Evolutionary conservation across 2,113 vertebrate genomes (phyloP).

Genomic region (Sander vitreus): DNA sequence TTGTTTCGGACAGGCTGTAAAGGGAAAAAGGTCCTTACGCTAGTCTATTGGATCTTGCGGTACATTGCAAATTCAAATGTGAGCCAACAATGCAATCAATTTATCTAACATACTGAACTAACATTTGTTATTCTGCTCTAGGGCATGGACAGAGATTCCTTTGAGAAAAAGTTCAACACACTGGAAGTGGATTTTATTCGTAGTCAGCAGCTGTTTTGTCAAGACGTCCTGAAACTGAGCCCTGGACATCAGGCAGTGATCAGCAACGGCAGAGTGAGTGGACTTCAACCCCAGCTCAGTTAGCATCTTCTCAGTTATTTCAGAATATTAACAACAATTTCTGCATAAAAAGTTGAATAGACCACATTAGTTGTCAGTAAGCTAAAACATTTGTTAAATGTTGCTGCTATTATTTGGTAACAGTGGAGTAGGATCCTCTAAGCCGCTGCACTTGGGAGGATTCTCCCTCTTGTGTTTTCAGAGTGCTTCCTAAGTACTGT

Average conservation of each 20-base stretch:
- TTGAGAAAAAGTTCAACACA: slow-evolving; percentile 97
- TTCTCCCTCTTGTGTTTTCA: slow-evolving; percentile 45
- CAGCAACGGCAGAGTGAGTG: slow-evolving; percentile 95
- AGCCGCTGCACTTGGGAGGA: slow-evolving; percentile 29
- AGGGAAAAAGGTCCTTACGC: slow-evolving; percentile 47
- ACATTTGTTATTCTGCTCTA: slow-evolving; percentile 74
- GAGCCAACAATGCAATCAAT: slow-evolving; percentile 28
- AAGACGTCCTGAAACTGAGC: slow-evolving; percentile 89
- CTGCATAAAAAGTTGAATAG: neutral
- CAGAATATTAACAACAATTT: neutral
- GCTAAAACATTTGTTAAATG: slow-evolving; percentile 19
- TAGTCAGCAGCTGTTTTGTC: slow-evolving; percentile 92
- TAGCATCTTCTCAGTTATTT: neutral
- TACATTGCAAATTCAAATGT: slow-evolving; percentile 30
- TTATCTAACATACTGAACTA: slow-evolving; percentile 38
- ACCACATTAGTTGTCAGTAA: neutral
- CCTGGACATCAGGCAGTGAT: slow-evolving; percentile 90
- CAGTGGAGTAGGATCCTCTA: slow-evolving; percentile 16
- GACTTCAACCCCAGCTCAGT: neutral
- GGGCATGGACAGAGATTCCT: slow-evolving; percentile 90
- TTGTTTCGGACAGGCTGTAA: slow-evolving; percentile 48
- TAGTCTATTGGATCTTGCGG: slow-evolving; percentile 24
- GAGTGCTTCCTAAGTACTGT: slow-evolving; percentile 48
- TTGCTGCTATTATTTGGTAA: neutral
- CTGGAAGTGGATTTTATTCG: slow-evolving; percentile 90